Conservation (phyloP, 1,140 invertebrate species). For the Papilio machaon region DNA sequence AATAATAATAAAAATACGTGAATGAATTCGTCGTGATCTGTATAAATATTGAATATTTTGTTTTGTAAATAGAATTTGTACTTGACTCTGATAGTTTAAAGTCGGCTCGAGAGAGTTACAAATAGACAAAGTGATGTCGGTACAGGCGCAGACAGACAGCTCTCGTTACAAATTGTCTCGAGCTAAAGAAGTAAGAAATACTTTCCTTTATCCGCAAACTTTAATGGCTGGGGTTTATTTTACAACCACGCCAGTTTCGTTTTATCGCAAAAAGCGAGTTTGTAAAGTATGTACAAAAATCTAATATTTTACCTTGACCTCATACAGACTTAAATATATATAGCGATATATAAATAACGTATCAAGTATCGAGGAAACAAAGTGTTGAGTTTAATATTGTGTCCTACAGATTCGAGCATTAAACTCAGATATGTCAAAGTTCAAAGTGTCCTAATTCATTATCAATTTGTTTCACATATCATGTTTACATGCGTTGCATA, state of each 20-base stretch:
- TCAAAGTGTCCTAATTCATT: neutral
- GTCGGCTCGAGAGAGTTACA: constrained; percentile 45
- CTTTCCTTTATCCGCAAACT: neutral
- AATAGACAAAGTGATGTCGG: constrained; percentile 27
- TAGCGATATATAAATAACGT: neutral
- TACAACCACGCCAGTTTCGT: neutral
- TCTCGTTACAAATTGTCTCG: neutral
- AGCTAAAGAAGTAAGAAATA: neutral
- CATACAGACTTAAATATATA: neutral
- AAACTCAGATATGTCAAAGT: neutral
- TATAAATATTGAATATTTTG: constrained; percentile 56
- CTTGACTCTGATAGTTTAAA: constrained; percentile 55
- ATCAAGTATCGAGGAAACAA: neutral
- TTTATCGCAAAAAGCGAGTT: neutral
- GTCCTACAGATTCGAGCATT: neutral
- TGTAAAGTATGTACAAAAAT: constrained; percentile 8
- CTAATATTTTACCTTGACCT: constrained; percentile 6
- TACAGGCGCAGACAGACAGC: neutral
- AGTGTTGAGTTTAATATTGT: neutral
- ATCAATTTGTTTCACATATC: neutral
- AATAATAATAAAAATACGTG: constrained; percentile 45
- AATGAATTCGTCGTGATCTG: constrained; percentile 62
- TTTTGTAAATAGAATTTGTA: constrained; percentile 74
- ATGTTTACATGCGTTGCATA: neutral
- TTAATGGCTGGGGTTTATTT: neutral